Percentiles rank a stretch among this genome's conserved stretches.
Evolutionary conservation across 2,888 invertebrate species (phyloP).

Genomic region (Temnothorax ravouxi): DNA sequence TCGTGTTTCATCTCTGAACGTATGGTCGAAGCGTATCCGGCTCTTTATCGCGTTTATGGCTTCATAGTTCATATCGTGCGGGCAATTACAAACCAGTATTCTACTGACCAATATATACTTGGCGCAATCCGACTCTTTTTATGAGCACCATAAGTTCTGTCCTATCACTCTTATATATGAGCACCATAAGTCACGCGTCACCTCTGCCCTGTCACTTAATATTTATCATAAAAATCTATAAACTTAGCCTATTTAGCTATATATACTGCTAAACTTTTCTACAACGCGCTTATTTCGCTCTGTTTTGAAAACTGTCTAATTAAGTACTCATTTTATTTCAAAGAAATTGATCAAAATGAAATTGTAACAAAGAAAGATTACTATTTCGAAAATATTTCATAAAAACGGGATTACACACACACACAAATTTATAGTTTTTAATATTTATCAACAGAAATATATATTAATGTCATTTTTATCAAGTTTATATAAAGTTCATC

Average conservation of each 20-base stretch:
- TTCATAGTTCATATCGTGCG: slow-evolving; percentile 73
- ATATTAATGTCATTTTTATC: background rate
- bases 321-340: background rate
- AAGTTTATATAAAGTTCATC: background rate
- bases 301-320: background rate
- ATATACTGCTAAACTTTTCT: background rate
- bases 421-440: background rate
- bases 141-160: background rate
- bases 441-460: background rate
- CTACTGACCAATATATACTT: background rate
- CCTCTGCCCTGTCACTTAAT: background rate
- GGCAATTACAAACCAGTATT: slow-evolving; percentile 20
- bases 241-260: slow-evolving; percentile 5
- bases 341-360: background rate
- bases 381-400: background rate
- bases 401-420: background rate
- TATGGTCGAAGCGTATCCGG: slow-evolving; percentile 31
- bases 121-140: background rate
- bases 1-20: slow-evolving; percentile 53
- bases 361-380: too few relatives aligned
- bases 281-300: background rate
- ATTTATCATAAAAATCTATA: slow-evolving; percentile 14
- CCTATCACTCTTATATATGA: background rate
- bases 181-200: too few relatives aligned
- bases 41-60: slow-evolving; percentile 75